Conservation (phyloP, 2,113 vertebrate genomes). For the Ptyas mucosa region DNA sequence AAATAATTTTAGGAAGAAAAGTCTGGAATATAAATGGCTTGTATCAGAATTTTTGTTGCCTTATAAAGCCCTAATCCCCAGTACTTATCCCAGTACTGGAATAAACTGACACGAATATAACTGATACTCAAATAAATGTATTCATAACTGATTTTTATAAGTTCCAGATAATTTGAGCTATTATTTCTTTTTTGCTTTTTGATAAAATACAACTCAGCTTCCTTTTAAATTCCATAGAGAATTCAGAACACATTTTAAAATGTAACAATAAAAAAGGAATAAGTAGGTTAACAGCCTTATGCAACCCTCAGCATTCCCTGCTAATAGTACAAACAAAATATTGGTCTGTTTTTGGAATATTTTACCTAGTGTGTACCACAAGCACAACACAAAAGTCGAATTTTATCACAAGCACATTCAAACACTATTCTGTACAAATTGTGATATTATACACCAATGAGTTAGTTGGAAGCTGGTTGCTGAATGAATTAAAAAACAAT, state of each 20-base stretch:
- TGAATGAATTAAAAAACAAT: background rate
- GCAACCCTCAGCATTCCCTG: background rate
- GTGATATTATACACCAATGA: background rate
- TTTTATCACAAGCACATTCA: background rate
- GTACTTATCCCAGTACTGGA: background rate
- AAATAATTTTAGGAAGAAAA: background rate
- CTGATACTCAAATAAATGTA: background rate
- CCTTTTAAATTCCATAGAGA: background rate
- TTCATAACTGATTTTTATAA: background rate
- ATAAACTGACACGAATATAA: background rate
- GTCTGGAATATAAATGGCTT: background rate
- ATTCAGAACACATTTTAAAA: background rate
- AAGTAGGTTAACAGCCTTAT: background rate
- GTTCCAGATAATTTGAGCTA: background rate
- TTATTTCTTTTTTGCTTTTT: background rate
- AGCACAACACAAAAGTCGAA: background rate
- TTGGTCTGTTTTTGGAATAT: background rate
- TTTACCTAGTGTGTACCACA: background rate
- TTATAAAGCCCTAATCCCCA: background rate
- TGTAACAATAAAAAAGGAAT: background rate
- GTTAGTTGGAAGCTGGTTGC: background rate
- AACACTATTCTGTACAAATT: background rate
- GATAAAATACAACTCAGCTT: background rate
- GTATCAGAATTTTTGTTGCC: background rate
- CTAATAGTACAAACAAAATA: background rate